Base-by-base conservation (phyloP, 2,113 vertebrate species). In the Mystacornis crossleyi region DNA sequence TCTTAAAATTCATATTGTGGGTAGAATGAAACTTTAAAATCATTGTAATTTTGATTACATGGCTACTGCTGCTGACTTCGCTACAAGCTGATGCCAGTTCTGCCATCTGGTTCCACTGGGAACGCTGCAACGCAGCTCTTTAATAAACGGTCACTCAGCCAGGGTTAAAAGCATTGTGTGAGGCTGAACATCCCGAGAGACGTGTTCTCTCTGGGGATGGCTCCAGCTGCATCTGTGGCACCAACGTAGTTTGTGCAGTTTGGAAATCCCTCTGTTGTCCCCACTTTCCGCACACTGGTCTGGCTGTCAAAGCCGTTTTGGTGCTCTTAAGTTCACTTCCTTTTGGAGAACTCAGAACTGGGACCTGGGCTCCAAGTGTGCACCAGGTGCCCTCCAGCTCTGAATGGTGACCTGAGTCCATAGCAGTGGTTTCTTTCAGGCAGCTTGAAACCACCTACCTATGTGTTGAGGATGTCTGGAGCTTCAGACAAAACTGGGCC, bases 121-220 rank as follows among this genome's bases (percentile, higher is more conserved):
- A 89, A 4, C 23, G 3, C 34, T 50, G 51, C 69, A 66, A 0
- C 0, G 0, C 13, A 4, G 18, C 38, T 77, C 25, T 2, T n/a
- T 29, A 54, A 36, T 15, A 69, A 62, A 12, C 11, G 19, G 38
- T 73, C 8, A 6, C 62, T 81, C 81, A 84, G 69, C 65, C 20
- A 8, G 25, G 40, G 57, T 40, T 54, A 34, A 29, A 45, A 66
- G 36, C 8, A 4, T 3, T 33, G 10, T 10, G 4, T 40, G 84
- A 84, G 26, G 40, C 60, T 14, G 13, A 61, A 38, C 51, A 13
- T 33, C 28, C 34, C 4, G 3, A 20, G 2, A 71, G 34, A 2
- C 7, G 7, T 6, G 43, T 33, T 87, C 43, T 87, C 40, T 36
- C 60, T 6, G 53, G 51, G 34, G 8, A 14, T 7, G 3, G 14